Conservation (phyloP, 2,888 invertebrate genomes). For the Dexiosoma caninum region DNA sequence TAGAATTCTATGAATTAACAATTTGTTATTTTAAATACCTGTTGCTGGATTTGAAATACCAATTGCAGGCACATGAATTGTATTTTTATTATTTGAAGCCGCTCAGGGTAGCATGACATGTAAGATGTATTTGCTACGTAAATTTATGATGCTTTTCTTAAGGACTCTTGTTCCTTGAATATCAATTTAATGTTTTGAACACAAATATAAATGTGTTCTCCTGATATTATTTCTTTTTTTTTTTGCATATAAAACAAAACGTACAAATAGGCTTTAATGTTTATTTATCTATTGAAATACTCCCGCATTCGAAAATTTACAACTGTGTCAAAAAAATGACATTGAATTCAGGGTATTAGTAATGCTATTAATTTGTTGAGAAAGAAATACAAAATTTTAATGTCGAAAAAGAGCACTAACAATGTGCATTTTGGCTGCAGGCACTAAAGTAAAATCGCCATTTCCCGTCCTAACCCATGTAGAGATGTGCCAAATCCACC, state of each 20-base stretch:
- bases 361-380: too few species aligned
- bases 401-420: too few species aligned
- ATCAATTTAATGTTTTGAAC: slow-evolving; percentile 37
- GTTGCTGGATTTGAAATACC: neutral
- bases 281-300: slow-evolving; percentile 58
- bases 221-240: too few species aligned
- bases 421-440: too few species aligned
- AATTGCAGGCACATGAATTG: neutral
- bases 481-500: too few species aligned
- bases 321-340: too few species aligned
- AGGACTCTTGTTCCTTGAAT: slow-evolving; percentile 26
- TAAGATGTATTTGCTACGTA: neutral
- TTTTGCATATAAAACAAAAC: slow-evolving; percentile 50
- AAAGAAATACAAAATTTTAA: too few species aligned
- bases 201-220: slow-evolving; percentile 6
- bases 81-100: neutral
- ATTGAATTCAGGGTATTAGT: too few species aligned
- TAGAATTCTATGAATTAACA: neutral
- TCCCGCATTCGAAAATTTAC: slow-evolving; percentile 23
- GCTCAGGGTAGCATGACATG: neutral
- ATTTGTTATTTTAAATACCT: neutral
- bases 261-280: slow-evolving; percentile 55
- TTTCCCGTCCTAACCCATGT: too few species aligned
- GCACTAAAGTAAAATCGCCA: too few species aligned
- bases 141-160: slow-evolving; percentile 36